Conservation (phyloP, 2,113 vertebrate species). For the Gopherus evgoodei region DNA sequence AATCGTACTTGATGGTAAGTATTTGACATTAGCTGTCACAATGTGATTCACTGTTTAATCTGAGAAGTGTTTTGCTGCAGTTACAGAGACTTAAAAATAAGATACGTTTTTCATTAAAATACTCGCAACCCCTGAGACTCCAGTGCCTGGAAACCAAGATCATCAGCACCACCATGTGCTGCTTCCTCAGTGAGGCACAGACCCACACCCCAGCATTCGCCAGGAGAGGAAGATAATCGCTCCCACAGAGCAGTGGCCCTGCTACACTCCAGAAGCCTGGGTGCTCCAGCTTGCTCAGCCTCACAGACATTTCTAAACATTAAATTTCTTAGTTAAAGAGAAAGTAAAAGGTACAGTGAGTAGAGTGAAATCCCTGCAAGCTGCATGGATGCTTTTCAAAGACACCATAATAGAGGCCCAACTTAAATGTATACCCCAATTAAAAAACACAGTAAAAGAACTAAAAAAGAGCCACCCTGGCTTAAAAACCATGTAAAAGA, state of each 20-base stretch:
- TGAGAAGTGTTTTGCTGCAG: neutral
- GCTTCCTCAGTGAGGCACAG: neutral
- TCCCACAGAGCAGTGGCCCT: neutral
- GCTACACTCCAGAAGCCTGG: neutral
- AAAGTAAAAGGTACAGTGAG: too few species aligned
- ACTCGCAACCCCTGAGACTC: neutral
- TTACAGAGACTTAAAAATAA: neutral
- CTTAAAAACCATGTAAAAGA: too few species aligned
- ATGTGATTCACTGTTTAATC: neutral
- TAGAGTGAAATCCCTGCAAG: too few species aligned
- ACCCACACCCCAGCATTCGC: neutral
- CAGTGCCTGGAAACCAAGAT: neutral
- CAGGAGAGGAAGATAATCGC: neutral
- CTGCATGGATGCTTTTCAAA: too few species aligned
- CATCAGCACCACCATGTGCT: neutral
- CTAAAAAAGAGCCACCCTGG: too few species aligned
- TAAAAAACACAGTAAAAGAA: too few species aligned
- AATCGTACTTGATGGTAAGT: neutral
- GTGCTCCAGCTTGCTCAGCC: neutral
- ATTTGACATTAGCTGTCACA: neutral
- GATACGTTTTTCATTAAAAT: neutral
- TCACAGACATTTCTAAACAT: neutral
- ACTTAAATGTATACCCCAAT: too few species aligned
- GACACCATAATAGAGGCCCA: too few species aligned
- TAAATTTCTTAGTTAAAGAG: too few species aligned